A percentile compares a stretch with the other conserved stretches of the same genome.
Evolutionary conservation across 2,797 vertebrate species (phyloP).

Genomic region (Anguilla anguilla): DNA sequence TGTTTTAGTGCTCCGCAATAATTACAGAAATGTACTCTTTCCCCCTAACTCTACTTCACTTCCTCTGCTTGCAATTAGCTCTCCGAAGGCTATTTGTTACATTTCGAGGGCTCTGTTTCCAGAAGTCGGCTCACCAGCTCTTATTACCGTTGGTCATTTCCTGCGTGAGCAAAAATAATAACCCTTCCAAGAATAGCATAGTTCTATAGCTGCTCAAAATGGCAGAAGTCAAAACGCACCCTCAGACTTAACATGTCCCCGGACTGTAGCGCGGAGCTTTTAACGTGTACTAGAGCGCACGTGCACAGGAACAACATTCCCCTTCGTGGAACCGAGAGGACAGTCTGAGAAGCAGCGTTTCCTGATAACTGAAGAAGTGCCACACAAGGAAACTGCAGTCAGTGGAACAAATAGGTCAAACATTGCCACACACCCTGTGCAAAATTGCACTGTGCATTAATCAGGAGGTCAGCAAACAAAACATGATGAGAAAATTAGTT

Average conservation of each 20-base stretch:
- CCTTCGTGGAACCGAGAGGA: constrained; percentile 9
- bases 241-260: neutral
- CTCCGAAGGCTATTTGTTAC: constrained; percentile 69
- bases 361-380: constrained; percentile 43
- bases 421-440: constrained; percentile 53
- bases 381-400: constrained; percentile 34
- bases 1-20: constrained; percentile 58
- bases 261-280: neutral
- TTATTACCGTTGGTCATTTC: constrained; percentile 70
- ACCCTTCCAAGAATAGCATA: constrained; percentile 48
- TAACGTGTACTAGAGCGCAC: neutral
- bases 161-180: constrained; percentile 57
- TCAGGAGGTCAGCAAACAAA: constrained; percentile 57
- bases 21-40: constrained; percentile 54
- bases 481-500: constrained; percentile 51
- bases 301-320: constrained; percentile 41
- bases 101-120: constrained; percentile 57
- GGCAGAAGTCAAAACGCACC: constrained; percentile 8
- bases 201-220: constrained; percentile 44
- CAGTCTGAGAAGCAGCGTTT: constrained; percentile 39
- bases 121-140: constrained; percentile 60
- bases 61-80: constrained; percentile 72
- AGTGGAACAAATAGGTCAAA: constrained; percentile 43
- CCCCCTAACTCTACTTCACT: constrained; percentile 58
- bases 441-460: constrained; percentile 44